Percentiles rank a stretch among this genome's conserved stretches.
Conservation (phyloP, 2,888 invertebrate species). For the Zaprionus obscuricornis region DNA sequence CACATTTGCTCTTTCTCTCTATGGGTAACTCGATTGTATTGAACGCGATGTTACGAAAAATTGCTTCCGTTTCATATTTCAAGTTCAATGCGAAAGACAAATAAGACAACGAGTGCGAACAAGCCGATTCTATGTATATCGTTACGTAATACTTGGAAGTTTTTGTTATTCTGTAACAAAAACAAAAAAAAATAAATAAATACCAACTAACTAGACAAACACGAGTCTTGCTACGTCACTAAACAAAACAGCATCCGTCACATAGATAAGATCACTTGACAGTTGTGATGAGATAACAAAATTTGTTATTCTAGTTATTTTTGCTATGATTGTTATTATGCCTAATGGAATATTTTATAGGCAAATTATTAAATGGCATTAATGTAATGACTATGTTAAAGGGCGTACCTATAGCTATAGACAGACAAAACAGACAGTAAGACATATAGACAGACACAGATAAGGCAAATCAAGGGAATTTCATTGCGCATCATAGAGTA, state of each 20-base stretch:
- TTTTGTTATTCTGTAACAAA: no score
- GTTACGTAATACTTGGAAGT: conserved; percentile 32
- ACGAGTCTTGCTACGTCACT: conserved; percentile 43
- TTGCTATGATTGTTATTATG: not conserved
- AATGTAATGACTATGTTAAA: not conserved
- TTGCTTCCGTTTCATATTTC: no score
- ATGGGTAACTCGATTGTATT: no score
- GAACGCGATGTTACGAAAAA: no score
- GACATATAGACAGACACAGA: no score
- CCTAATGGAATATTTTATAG: not conserved
- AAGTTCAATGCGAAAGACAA: no score
- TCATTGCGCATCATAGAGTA: no score
- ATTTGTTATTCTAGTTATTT: not conserved
- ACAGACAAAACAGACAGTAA: no score
- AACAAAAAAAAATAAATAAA: conserved; percentile 9
- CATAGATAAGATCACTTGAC: not conserved
- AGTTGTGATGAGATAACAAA: conserved; percentile 17
- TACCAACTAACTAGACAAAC: conserved; percentile 23
- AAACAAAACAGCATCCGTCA: not conserved
- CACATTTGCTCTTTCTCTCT: conserved; percentile 11
- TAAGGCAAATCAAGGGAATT: no score
- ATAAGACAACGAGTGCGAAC: no score
- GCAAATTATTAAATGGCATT: not conserved
- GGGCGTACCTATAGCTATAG: no score
- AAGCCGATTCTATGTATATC: no score